Conservation (phyloP, 2,113 vertebrate genomes). For the Vicugna pacos region DNA sequence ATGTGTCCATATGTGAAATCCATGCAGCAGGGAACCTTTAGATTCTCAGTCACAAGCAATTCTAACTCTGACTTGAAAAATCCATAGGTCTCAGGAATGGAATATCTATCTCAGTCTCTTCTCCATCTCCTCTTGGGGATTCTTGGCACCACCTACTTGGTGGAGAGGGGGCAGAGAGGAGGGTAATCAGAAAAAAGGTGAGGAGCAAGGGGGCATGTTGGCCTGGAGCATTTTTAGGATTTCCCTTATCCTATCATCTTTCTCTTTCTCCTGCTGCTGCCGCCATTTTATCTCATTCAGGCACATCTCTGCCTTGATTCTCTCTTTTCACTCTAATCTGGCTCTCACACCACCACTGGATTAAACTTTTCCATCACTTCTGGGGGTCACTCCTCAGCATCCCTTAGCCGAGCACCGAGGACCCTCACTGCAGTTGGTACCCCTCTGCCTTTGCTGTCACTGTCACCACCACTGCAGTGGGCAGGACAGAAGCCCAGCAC, state of each 20-base stretch:
- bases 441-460: not conserved
- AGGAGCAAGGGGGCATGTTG: not conserved
- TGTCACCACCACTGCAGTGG: rapidly evolving
- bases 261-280: not conserved
- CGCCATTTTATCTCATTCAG: not conserved
- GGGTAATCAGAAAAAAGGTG: not conserved
- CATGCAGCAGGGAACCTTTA: not conserved
- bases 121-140: not conserved
- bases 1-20: conserved; percentile 36
- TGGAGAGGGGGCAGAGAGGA: not conserved
- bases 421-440: not conserved
- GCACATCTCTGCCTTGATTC: not conserved
- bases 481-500: not conserved
- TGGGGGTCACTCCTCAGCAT: not conserved
- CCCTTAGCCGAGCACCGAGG: not conserved
- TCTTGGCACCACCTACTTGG: rapidly evolving
- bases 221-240: not conserved
- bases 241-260: not conserved
- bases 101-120: not conserved
- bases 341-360: not conserved
- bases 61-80: not conserved
- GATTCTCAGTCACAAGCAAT: conserved; percentile 18
- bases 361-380: not conserved
- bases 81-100: not conserved
- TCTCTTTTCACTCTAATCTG: not conserved